Conservation (phyloP, 1,140 invertebrate species). For the Cyphomyrmex costatus region DNA sequence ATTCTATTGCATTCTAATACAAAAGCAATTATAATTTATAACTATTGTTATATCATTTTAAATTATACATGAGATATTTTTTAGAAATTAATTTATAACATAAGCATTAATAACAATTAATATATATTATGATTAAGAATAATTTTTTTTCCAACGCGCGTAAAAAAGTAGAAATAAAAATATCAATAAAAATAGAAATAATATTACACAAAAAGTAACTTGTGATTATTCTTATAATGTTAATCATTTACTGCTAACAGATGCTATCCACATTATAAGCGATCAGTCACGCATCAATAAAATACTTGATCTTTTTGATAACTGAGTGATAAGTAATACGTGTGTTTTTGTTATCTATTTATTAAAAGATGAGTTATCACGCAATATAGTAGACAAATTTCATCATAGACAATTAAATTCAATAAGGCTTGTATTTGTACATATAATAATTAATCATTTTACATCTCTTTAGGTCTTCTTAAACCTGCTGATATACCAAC, state of each 20-base stretch:
- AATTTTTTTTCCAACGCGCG: background rate
- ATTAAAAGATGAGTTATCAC: slow-evolving; percentile 9
- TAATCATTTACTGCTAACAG: background rate
- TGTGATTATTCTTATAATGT: slow-evolving; percentile 6
- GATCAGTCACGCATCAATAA: slow-evolving; percentile 39
- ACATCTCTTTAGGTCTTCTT: slow-evolving; percentile 82
- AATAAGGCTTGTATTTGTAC: background rate
- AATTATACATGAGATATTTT: background rate
- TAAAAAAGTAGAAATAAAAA: background rate
- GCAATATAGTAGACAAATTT: background rate
- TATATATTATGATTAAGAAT: background rate
- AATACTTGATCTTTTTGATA: slow-evolving; percentile 26
- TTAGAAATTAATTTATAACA: background rate
- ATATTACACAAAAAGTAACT: background rate
- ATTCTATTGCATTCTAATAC: background rate
- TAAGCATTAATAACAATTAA: slow-evolving; percentile 2
- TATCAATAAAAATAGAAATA: background rate
- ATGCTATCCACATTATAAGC: slow-evolving; percentile 5
- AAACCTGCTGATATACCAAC: slow-evolving; percentile 85
- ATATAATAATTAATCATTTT: slow-evolving; percentile 15
- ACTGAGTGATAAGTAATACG: slow-evolving; percentile 30
- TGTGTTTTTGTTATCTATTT: slow-evolving; percentile 24
- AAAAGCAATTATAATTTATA: background rate
- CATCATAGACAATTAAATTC: background rate
- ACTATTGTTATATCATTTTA: background rate